These are phyloP conservation scores for Connochaetes taurinus DNA, from an alignment of 2,113 vertebrate genomes.

Conservation along the genomic window DNA sequence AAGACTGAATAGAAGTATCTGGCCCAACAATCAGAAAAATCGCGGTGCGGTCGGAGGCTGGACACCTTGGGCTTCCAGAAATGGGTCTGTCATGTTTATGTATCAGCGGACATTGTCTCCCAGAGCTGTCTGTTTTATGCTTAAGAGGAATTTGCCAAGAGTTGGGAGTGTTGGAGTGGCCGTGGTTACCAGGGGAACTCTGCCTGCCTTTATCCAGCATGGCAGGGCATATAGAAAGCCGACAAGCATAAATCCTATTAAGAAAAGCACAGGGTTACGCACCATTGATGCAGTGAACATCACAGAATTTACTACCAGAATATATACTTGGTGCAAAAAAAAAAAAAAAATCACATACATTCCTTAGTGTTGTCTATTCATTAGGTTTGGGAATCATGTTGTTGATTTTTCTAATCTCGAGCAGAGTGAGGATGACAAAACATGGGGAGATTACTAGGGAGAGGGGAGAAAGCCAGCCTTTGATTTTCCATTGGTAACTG, in stretches of 20 bases:
- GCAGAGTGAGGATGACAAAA: slow-evolving; percentile 5
- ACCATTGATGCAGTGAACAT: slow-evolving; percentile 42
- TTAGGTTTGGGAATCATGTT: background rate
- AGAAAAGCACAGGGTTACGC: slow-evolving; percentile 65
- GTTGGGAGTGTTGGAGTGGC: slow-evolving; percentile 62
- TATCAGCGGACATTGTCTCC: slow-evolving; percentile 35
- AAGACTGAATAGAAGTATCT: slow-evolving; percentile 38
- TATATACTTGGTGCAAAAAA: slow-evolving; percentile 41
- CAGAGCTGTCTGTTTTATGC: background rate
- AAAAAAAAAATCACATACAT: slow-evolving; percentile 14
- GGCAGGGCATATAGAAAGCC: slow-evolving; percentile 52
- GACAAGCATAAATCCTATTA: slow-evolving; percentile 77
- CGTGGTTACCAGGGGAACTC: slow-evolving; percentile 71
- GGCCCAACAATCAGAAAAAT: slow-evolving; percentile 44
- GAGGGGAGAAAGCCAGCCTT: slow-evolving; percentile 51
- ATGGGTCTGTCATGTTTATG: slow-evolving; percentile 14
- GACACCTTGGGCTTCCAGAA: slow-evolving; percentile 27
- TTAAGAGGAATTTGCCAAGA: slow-evolving; percentile 56
- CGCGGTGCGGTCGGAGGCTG: background rate
- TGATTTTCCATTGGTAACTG: slow-evolving; percentile 63
- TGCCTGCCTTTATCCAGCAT: slow-evolving; percentile 55
- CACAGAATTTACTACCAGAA: slow-evolving; percentile 63
- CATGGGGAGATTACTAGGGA: background rate
- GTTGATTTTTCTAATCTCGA: slow-evolving; percentile 60
- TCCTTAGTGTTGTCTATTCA: slow-evolving; percentile 43